These are phyloP conservation scores for Ruditapes philippinarum DNA, from an alignment of 1,140 invertebrate genomes.

Conservation along the genomic window DNA sequence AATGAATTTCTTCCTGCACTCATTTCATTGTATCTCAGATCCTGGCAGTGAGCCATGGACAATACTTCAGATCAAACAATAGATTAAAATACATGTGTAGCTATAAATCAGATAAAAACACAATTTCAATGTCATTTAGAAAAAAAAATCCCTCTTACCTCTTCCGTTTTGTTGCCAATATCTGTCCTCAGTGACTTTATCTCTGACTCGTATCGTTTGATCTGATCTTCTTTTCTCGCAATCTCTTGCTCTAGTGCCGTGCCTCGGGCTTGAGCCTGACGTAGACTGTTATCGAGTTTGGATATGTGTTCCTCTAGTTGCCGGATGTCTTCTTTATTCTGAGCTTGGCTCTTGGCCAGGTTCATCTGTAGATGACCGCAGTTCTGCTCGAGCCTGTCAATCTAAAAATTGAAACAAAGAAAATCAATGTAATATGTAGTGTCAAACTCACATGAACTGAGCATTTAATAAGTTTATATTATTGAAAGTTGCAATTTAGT, in stretches of 20 bases:
- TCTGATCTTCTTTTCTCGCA: conserved; percentile 79
- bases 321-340: conserved; percentile 82
- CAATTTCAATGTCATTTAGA: too few species aligned
- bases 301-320: conserved; percentile 79
- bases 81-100: too few species aligned
- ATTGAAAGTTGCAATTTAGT: too few species aligned
- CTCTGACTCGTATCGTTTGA: conserved; percentile 80
- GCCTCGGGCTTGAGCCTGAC: conserved; percentile 73
- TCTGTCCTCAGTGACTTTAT: conserved; percentile 79
- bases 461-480: too few species aligned
- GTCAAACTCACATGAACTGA: too few species aligned
- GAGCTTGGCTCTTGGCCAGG: conserved; percentile 82
- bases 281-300: conserved; percentile 75
- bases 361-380: conserved; percentile 84
- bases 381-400: conserved; percentile 82
- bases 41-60: too few species aligned
- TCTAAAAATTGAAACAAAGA: too few species aligned
- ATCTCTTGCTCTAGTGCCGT: conserved; percentile 79
- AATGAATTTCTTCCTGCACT: neutral
- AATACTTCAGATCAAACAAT: too few species aligned
- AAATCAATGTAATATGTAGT: too few species aligned
- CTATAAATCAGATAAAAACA: too few species aligned
- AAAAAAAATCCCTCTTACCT: conserved; percentile 76
- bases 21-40: neutral
- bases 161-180: conserved; percentile 79